Conservation (phyloP, 2,797 vertebrate species). For the Myotis planiceps region DNA sequence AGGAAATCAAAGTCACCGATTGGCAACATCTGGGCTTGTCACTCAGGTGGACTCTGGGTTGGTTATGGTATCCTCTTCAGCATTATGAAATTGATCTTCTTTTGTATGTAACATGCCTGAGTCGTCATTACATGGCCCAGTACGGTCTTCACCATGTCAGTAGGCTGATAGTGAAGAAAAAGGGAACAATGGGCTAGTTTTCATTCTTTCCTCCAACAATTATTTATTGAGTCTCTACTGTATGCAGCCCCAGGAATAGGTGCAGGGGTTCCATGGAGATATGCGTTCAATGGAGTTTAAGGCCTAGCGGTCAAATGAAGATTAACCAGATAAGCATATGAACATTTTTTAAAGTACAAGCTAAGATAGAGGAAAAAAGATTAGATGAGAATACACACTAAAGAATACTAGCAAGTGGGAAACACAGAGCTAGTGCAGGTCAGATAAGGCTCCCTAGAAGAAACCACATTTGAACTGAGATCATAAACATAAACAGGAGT, state of each 20-base stretch:
- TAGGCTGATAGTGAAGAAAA: not conserved
- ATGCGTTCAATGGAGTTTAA: not conserved
- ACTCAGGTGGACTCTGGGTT: not conserved
- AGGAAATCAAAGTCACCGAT: not conserved
- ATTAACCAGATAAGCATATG: not conserved
- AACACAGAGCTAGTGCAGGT: not conserved
- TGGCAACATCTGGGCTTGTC: not conserved
- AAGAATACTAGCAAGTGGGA: not conserved
- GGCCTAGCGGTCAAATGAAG: not conserved
- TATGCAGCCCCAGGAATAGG: not conserved
- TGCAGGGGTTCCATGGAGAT: not conserved
- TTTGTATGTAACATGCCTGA: not conserved
- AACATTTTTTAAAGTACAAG: not conserved
- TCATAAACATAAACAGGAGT: not conserved
- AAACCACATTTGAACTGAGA: not conserved
- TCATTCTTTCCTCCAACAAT: not conserved
- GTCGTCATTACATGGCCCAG: not conserved
- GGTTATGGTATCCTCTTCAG: not conserved
- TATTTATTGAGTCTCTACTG: not conserved
- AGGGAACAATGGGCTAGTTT: not conserved
- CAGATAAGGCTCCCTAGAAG: not conserved
- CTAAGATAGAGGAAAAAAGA: not conserved
- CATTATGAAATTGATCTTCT: not conserved
- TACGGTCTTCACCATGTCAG: not conserved
- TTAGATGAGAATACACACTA: not conserved